Percentiles rank a stretch among this genome's conserved stretches.
Evolutionary conservation across 2,888 invertebrate genomes (phyloP).

Genomic region (Drosophila aldrichi): DNA sequence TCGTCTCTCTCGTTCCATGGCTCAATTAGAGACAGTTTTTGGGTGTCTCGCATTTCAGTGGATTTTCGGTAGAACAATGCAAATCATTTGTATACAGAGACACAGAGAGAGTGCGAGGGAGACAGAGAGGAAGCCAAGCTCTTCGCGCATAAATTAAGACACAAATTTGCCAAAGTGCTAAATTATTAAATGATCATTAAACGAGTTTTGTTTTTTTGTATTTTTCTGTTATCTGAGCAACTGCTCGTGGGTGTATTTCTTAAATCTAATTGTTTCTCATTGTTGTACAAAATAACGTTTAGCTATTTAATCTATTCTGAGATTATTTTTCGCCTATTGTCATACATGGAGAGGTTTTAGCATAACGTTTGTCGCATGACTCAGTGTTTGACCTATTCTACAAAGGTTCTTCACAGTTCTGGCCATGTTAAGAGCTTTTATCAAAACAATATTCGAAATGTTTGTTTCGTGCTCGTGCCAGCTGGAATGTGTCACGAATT

Average conservation of each 20-base stretch:
- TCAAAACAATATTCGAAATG: conserved; percentile 15
- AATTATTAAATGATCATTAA: conserved; percentile 77
- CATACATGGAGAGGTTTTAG: background rate
- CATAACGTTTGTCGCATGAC: conserved; percentile 11
- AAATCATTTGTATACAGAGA: conserved; percentile 9
- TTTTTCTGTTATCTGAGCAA: conserved; percentile 19
- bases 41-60: conserved; percentile 6
- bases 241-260: conserved; percentile 38
- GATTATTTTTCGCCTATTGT: conserved; percentile 6
- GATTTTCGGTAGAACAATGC: conserved; percentile 28
- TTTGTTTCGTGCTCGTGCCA: background rate
- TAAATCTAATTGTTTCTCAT: conserved; percentile 6
- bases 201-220: conserved; percentile 36
- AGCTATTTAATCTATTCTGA: background rate
- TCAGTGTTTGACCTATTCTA: conserved; percentile 5
- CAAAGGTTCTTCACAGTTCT: background rate
- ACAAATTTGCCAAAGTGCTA: conserved; percentile 71
- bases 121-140: conserved; percentile 5
- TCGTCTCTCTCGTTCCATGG: conserved; percentile 12
- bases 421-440: conserved; percentile 17
- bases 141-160: conserved; percentile 62
- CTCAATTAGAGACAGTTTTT: conserved; percentile 31
- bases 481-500: conserved; percentile 23
- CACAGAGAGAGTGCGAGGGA: background rate
- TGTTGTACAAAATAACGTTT: conserved; percentile 8